Conservation (phyloP, 2,113 vertebrate species). For the Anoplopoma fimbria region DNA sequence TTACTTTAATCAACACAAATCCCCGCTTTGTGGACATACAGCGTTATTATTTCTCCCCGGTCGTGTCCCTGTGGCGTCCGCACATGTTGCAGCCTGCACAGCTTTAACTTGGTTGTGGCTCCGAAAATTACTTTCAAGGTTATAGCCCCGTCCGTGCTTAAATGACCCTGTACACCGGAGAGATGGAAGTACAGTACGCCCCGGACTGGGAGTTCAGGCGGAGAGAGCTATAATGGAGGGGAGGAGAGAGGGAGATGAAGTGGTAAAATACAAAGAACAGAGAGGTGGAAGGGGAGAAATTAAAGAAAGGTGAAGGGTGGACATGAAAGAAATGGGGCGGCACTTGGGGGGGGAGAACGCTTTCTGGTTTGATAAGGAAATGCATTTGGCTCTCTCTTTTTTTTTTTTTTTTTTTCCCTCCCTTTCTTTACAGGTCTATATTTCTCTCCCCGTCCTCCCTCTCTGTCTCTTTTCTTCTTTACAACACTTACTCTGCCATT, state of each 20-base stretch:
- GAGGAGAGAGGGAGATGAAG: constrained; percentile 55
- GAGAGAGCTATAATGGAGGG: constrained; percentile 48
- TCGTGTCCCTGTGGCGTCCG: constrained; percentile 1
- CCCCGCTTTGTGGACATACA: neutral
- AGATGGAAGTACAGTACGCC: constrained; percentile 42
- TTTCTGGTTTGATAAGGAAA: constrained; percentile 56
- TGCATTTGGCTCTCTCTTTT: constrained; percentile 42
- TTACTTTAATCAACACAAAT: constrained; percentile 19
- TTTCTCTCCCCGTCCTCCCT: neutral
- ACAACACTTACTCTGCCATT: constrained; percentile 26
- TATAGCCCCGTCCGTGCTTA: constrained; percentile 31
- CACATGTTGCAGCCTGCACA: constrained; percentile 10
- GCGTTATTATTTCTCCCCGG: neutral
- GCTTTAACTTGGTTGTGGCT: constrained; percentile 34
- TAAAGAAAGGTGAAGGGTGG: constrained; percentile 59
- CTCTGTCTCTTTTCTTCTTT: constrained; percentile 8
- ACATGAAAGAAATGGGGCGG: constrained; percentile 52
- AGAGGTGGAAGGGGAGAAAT: constrained; percentile 51
- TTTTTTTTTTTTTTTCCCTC: no score
- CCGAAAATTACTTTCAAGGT: constrained; percentile 46
- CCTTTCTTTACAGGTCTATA: neutral
- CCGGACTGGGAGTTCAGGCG: constrained; percentile 44
- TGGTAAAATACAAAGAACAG: constrained; percentile 49
- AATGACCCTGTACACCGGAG: constrained; percentile 39
- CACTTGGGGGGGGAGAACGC: constrained; percentile 4